Evolutionary conservation across 2,113 vertebrate species (phyloP).

Genomic region (Rattus norvegicus): GRCr8 NC_086033.1:73675501-73676000

Average conservation of each 20-base stretch:
- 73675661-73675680: not conserved
- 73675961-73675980: not conserved
- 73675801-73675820: not conserved
- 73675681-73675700: not conserved
- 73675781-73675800: not conserved
- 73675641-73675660: not conserved
- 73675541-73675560: not conserved
- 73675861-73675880: not conserved
- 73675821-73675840: not conserved
- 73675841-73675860: not conserved
- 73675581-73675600: not conserved
- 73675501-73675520: not conserved
- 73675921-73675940: not conserved
- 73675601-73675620: not conserved
- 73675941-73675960: not conserved
- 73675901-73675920: fast-evolving
- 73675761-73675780: not conserved
- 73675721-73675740: not conserved
- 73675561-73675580: not conserved
- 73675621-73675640: not conserved
- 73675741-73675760: not conserved
- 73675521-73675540: not conserved
- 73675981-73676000: not conserved
- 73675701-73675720: not conserved
- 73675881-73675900: not conserved